phyloP scores from a whole-genome alignment of 2,113 vertebrate genomes.

The Aix galericulata region DNA sequence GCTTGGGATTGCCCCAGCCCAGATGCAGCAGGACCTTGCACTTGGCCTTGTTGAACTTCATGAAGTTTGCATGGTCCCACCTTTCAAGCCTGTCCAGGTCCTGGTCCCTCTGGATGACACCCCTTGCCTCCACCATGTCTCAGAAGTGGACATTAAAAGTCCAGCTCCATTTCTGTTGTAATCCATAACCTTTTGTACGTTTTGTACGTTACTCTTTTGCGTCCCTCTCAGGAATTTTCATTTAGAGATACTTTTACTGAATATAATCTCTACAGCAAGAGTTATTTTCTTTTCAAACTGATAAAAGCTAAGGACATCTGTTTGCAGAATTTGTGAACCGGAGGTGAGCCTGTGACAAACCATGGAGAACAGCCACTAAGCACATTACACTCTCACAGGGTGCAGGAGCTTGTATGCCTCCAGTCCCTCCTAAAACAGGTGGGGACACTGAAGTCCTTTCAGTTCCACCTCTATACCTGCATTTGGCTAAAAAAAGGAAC shows the following conservation, averaged over 20 bases:
- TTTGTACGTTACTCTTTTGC: not conserved
- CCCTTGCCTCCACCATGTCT: too few relatives aligned
- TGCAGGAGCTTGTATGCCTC: not conserved
- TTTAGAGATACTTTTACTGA: not conserved
- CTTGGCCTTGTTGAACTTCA: too few relatives aligned
- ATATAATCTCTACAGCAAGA: not conserved
- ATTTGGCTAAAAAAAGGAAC: not conserved
- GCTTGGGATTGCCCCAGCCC: too few relatives aligned
- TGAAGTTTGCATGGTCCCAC: too few relatives aligned
- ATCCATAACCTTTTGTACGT: not conserved
- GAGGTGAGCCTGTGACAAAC: accelerated
- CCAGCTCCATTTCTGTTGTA: not conserved
- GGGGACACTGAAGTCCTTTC: not conserved
- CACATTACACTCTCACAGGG: not conserved
- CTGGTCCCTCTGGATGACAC: too few relatives aligned
- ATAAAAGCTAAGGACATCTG: not conserved
- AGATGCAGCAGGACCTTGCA: too few relatives aligned
- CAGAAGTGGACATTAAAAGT: not conserved
- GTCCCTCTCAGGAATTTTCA: not conserved
- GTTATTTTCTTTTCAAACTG: not conserved
- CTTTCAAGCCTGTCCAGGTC: too few relatives aligned
- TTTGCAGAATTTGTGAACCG: not conserved
- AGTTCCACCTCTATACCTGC: not conserved
- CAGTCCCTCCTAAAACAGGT: not conserved
- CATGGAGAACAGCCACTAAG: not conserved